Percentiles rank a stretch among this genome's conserved stretches.
phyloP scores from a whole-genome alignment of 2,888 invertebrate genomes.

The Chalcis sispes region DNA sequence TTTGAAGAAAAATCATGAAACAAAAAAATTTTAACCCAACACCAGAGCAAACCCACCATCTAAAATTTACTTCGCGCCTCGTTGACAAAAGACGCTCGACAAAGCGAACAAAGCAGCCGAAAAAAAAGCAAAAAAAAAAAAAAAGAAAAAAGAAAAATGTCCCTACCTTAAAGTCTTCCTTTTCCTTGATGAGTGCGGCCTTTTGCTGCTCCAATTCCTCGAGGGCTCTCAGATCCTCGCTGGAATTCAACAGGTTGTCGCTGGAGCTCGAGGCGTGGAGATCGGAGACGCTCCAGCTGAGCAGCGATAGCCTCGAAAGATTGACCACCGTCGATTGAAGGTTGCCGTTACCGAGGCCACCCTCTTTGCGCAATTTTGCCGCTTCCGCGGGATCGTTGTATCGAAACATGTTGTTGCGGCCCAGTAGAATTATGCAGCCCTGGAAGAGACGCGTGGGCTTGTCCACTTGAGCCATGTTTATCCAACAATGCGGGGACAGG shows the following conservation, averaged over 20 bases:
- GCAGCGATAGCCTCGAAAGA: constrained; percentile 87
- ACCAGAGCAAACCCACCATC: too few relatives aligned
- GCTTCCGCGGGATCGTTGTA: constrained; percentile 94
- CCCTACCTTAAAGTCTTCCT: constrained; percentile 74
- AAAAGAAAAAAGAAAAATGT: constrained; percentile 8
- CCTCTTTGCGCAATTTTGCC: constrained; percentile 87
- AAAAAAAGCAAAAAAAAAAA: too few relatives aligned
- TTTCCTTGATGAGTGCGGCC: constrained; percentile 74
- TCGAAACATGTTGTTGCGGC: constrained; percentile 89
- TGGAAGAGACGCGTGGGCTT: constrained; percentile 88
- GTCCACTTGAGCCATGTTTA: constrained; percentile 88
- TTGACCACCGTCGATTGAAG: constrained; percentile 79
- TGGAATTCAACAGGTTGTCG: constrained; percentile 73
- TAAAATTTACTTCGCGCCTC: too few relatives aligned
- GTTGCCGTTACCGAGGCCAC: constrained; percentile 80
- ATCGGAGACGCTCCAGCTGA: constrained; percentile 90
- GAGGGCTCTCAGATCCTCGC: constrained; percentile 72
- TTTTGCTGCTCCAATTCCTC: constrained; percentile 75
- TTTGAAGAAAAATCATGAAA: too few relatives aligned
- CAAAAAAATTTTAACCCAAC: too few relatives aligned
- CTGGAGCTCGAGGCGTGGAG: constrained; percentile 80
- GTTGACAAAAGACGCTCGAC: not conserved
- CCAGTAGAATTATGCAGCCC: constrained; percentile 87
- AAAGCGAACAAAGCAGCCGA: not conserved
- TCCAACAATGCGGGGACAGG: constrained; percentile 84